Percentiles rank a stretch among this genome's conserved stretches.
Evolutionary conservation across 2,113 vertebrate genomes (phyloP).

Genomic region (Dicaeum eximium): DNA sequence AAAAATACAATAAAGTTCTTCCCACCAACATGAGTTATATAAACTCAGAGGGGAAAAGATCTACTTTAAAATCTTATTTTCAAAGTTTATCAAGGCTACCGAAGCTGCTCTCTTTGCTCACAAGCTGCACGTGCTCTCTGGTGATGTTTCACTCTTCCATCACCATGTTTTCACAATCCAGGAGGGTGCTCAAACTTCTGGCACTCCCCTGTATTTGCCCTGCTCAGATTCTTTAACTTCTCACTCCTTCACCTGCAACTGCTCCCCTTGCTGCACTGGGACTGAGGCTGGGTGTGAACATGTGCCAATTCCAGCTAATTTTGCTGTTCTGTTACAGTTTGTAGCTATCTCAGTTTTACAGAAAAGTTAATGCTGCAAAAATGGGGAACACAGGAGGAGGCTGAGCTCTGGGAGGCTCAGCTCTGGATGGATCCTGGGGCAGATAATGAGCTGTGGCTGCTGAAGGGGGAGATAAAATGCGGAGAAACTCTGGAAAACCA

Average conservation of each 20-base stretch:
- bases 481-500: neutral
- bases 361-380: neutral
- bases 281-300: neutral
- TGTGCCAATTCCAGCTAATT: neutral
- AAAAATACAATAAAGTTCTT: neutral
- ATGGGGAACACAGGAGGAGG: neutral
- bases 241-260: neutral
- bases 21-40: neutral
- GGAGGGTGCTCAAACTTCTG: neutral
- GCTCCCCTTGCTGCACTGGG: neutral
- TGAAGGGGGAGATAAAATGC: neutral
- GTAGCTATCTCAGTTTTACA: neutral
- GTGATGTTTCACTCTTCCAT: accelerated
- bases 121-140: neutral
- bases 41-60: accelerated
- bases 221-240: neutral
- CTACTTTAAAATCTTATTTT: neutral
- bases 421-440: neutral
- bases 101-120: neutral
- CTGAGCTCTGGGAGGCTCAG: neutral
- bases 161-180: neutral
- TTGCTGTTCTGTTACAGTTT: accelerated
- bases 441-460: neutral
- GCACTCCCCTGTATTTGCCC: neutral
- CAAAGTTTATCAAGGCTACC: neutral